Evolutionary conservation across 2,888 invertebrate species (phyloP).

Genomic region (Nomada fabriciana): DNA sequence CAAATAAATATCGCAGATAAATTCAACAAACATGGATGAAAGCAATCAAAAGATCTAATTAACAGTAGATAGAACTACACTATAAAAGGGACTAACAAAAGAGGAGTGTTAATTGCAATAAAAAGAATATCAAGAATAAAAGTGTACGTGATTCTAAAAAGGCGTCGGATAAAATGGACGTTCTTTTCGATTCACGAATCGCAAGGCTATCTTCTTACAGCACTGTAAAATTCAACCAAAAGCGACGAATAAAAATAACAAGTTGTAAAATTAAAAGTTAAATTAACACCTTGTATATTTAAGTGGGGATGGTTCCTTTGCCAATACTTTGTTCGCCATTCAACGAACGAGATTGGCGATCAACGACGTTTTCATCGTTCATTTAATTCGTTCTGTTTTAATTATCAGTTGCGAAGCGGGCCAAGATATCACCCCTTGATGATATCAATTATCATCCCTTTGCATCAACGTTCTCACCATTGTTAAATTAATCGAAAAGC

Average conservation of each 20-base stretch:
- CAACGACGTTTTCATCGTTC: slow-evolving; percentile 18
- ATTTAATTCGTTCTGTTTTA: slow-evolving; percentile 4
- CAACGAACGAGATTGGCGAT: neutral
- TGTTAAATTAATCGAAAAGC: neutral
- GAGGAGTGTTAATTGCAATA: neutral
- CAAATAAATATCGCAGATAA: neutral
- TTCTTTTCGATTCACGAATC: slow-evolving; percentile 5
- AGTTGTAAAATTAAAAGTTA: neutral
- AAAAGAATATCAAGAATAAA: neutral
- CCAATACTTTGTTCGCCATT: neutral
- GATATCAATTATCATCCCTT: slow-evolving; percentile 25
- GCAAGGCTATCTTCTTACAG: slow-evolving; percentile 16
- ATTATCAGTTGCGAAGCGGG: neutral
- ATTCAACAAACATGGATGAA: neutral
- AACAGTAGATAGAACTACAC: too few species aligned
- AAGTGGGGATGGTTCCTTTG: slow-evolving; percentile 18
- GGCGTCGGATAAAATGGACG: neutral
- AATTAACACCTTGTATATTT: neutral
- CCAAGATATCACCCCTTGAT: neutral
- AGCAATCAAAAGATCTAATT: neutral
- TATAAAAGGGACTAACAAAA: too few species aligned
- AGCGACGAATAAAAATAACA: neutral
- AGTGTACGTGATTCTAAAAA: neutral
- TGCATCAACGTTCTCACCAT: slow-evolving; percentile 17
- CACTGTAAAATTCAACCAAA: neutral